A percentile compares a stretch with the other conserved stretches of the same genome.
Conservation (phyloP, 2,113 vertebrate species). For the Puntigrus tetrazona region DNA sequence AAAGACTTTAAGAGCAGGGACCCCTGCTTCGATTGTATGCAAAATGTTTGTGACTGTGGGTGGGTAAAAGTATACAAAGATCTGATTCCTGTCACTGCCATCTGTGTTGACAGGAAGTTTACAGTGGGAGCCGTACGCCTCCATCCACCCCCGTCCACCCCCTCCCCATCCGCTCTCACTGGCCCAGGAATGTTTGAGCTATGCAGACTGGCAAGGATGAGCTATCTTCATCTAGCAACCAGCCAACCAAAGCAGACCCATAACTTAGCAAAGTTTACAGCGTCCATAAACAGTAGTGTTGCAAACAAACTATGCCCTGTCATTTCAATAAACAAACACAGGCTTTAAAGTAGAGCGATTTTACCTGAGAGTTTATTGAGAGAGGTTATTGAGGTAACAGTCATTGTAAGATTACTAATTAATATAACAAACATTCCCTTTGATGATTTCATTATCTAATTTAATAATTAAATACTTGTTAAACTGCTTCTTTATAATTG, state of each 20-base stretch:
- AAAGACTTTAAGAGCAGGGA: not conserved
- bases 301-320: conserved; percentile 65
- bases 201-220: conserved; percentile 54
- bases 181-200: conserved; percentile 42
- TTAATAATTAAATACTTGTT: not conserved
- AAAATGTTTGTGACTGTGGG: conserved; percentile 51
- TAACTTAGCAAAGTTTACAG: conserved; percentile 73
- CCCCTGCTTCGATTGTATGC: not conserved
- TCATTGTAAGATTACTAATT: not conserved
- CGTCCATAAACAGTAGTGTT: conserved; percentile 72
- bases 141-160: conserved; percentile 23
- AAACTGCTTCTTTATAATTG: not conserved
- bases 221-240: conserved; percentile 68
- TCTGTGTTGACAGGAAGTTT: conserved; percentile 76
- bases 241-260: conserved; percentile 63
- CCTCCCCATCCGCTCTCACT: conserved; percentile 43
- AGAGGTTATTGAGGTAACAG: not conserved
- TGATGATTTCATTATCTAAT: conserved; percentile 8
- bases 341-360: not conserved
- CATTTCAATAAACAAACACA: conserved; percentile 57
- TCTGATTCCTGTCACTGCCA: conserved; percentile 73
- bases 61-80: conserved; percentile 65
- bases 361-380: conserved; percentile 2
- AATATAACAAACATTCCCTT: not conserved
- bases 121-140: conserved; percentile 67